phyloP scores from a whole-genome alignment of 30 jellyfish, hydroid and myxozoan genomes.

The Sanderia malayensis region DNA sequence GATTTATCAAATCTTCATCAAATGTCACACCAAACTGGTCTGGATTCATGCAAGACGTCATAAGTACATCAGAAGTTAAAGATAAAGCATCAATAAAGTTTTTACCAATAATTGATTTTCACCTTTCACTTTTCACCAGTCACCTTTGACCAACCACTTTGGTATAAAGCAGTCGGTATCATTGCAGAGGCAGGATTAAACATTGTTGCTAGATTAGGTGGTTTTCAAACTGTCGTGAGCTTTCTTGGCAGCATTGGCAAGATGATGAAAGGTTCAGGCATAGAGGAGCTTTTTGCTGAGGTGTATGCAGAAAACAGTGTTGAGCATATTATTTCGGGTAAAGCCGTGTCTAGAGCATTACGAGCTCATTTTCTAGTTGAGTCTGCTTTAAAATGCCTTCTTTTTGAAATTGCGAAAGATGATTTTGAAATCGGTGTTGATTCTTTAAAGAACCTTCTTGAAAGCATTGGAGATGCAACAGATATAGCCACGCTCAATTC shows the following conservation, averaged over 20 bases:
- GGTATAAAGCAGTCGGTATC: slow-evolving; percentile 64
- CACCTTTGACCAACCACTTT: slow-evolving; percentile 63
- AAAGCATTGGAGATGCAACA: neutral
- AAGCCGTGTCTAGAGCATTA: slow-evolving; percentile 63
- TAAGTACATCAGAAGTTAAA: slow-evolving; percentile 13
- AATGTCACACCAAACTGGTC: slow-evolving; percentile 57
- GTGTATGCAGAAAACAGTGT: slow-evolving; percentile 53
- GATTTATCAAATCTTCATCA: slow-evolving; percentile 7
- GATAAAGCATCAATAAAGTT: slow-evolving; percentile 5
- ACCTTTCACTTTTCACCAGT: slow-evolving; percentile 33
- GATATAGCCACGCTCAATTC: slow-evolving; percentile 10
- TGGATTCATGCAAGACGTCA: slow-evolving; percentile 54
- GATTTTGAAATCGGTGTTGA: slow-evolving; percentile 20
- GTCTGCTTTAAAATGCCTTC: slow-evolving; percentile 44
- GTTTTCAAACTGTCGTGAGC: slow-evolving; percentile 72
- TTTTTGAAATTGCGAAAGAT: slow-evolving; percentile 27
- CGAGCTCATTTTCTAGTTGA: slow-evolving; percentile 60
- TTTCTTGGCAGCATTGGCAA: slow-evolving; percentile 52
- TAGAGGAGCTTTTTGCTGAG: slow-evolving; percentile 55
- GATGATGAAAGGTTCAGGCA: slow-evolving; percentile 68
- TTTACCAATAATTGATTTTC: slow-evolving; percentile 61
- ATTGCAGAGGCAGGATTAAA: slow-evolving; percentile 30
- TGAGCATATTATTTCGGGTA: slow-evolving; percentile 53
- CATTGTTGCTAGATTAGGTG: slow-evolving; percentile 65
- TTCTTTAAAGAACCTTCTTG: slow-evolving; percentile 13